These are phyloP conservation scores for Nibea coibor DNA, from an alignment of 2,113 vertebrate genomes.

Conservation along the genomic window DNA sequence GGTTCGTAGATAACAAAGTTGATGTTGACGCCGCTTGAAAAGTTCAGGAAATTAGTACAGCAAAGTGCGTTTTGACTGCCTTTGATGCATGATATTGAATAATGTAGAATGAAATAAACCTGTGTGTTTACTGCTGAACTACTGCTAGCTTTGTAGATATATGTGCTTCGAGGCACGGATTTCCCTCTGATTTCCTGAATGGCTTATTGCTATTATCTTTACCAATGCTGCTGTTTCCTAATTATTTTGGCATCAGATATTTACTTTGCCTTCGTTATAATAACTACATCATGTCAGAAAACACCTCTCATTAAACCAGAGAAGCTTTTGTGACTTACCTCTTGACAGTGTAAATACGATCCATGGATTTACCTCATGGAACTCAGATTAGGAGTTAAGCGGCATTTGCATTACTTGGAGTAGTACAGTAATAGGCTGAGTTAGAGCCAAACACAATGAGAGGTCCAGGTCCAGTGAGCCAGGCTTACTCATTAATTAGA, in stretches of 20 bases:
- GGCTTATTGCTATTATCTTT: no score
- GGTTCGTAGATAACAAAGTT: conserved; percentile 31
- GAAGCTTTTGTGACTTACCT: conserved; percentile 31
- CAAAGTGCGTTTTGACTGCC: conserved; percentile 23
- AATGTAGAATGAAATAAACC: conserved; percentile 39
- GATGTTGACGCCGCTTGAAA: conserved; percentile 12
- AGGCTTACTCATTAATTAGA: conserved; percentile 37
- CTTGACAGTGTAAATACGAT: conserved; percentile 26
- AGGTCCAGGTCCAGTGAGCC: conserved; percentile 36
- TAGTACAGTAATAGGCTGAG: conserved; percentile 20
- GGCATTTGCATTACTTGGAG: conserved; percentile 40
- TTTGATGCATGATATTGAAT: conserved; percentile 57
- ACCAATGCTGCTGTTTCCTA: conserved; percentile 27
- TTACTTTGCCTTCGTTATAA: conserved; percentile 34
- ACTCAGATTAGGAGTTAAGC: conserved; percentile 41
- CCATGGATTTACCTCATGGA: conserved; percentile 16
- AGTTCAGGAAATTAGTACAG: neutral
- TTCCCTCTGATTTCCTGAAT: conserved; percentile 43
- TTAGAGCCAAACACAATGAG: conserved; percentile 33
- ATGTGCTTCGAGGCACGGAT: conserved; percentile 32
- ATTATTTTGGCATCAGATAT: conserved; percentile 32
- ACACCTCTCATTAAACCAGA: conserved; percentile 40
- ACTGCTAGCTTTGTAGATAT: conserved; percentile 38
- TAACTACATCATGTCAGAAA: conserved; percentile 40
- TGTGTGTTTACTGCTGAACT: conserved; percentile 36